These are phyloP conservation scores for Malacosoma neustria DNA, from an alignment of 2,888 invertebrate genomes.

Conservation along the genomic window DNA sequence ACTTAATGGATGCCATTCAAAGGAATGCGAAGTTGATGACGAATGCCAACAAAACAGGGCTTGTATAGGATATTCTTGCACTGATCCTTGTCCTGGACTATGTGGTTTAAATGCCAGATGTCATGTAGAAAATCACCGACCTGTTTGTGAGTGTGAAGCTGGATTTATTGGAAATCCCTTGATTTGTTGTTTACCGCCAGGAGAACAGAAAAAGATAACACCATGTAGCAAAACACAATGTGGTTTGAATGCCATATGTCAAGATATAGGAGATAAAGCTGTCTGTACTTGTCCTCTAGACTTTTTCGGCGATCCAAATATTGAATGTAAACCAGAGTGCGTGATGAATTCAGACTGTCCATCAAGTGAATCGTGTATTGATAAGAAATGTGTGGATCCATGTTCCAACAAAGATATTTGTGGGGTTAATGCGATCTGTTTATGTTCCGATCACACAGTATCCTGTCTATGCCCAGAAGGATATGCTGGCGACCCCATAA, in stretches of 20 bases:
- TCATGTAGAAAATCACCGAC: slow-evolving; percentile 84
- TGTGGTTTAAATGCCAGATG: slow-evolving; percentile 86
- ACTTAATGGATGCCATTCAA: slow-evolving; percentile 81
- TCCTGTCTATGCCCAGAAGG: slow-evolving; percentile 86
- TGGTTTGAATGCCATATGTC: slow-evolving; percentile 86
- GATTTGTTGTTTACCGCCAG: slow-evolving; percentile 79
- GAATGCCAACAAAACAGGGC: slow-evolving; percentile 83
- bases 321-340: slow-evolving; percentile 86
- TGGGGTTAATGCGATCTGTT: slow-evolving; percentile 86
- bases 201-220: slow-evolving; percentile 70
- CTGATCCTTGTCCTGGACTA: slow-evolving; percentile 87
- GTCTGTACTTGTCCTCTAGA: slow-evolving; percentile 86
- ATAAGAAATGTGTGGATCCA: slow-evolving; percentile 83
- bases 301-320: slow-evolving; percentile 85
- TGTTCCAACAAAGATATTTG: slow-evolving; percentile 82
- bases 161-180: slow-evolving; percentile 86
- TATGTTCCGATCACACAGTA: slow-evolving; percentile 87
- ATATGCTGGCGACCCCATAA: slow-evolving; percentile 86
- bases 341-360: slow-evolving; percentile 88
- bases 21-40: slow-evolving; percentile 86
- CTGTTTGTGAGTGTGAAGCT: slow-evolving; percentile 83
- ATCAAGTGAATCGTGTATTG: slow-evolving; percentile 82
- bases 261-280: slow-evolving; percentile 79
- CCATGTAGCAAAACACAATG: slow-evolving; percentile 86
- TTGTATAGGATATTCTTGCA: slow-evolving; percentile 86